phyloP scores from a whole-genome alignment of 92 coral and sea anemone genomes.

The Muricea muricata region DNA sequence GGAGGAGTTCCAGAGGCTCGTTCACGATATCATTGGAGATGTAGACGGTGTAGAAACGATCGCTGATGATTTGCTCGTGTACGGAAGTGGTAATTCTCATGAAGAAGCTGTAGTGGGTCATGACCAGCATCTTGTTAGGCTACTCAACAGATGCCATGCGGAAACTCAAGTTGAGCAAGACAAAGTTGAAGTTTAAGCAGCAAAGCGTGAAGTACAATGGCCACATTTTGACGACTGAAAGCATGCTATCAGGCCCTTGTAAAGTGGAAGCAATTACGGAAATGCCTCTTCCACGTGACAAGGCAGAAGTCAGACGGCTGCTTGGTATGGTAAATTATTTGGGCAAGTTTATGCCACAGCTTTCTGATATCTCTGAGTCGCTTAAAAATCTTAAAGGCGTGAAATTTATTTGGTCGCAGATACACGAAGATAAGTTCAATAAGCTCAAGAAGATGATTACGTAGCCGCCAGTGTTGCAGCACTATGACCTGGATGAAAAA shows the following conservation, averaged over 20 bases:
- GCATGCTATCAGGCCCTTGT: conserved; percentile 56
- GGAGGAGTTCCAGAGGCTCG: conserved; percentile 62
- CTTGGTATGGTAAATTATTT: too few relatives aligned
- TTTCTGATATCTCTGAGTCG: conserved; percentile 43
- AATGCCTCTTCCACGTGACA: too few relatives aligned
- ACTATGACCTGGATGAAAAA: conserved; percentile 35
- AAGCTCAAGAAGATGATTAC: conserved; percentile 33
- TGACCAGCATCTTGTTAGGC: too few relatives aligned
- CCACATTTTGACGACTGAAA: conserved; percentile 53
- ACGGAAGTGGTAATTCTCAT: not conserved
- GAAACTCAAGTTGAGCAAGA: conserved; percentile 56
- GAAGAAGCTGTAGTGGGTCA: conserved; percentile 22
- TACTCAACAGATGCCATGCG: conserved; percentile 55
- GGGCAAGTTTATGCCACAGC: conserved; percentile 29
- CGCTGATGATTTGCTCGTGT: conserved; percentile 9
- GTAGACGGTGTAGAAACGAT: not conserved
- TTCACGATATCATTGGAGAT: conserved; percentile 52
- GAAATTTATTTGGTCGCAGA: conserved; percentile 6
- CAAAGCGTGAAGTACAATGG: too few relatives aligned
- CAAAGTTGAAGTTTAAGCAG: conserved; percentile 52
- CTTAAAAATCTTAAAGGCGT: conserved; percentile 25
- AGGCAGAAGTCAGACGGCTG: too few relatives aligned
- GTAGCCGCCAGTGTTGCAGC: conserved; percentile 37
- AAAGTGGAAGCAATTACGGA: conserved; percentile 47
- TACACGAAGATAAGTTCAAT: too few relatives aligned